Evolutionary conservation across 2,888 invertebrate genomes (phyloP), one percentile per base, ranked within the genome.

Genomic region (Melinaea menophilus): DNA sequence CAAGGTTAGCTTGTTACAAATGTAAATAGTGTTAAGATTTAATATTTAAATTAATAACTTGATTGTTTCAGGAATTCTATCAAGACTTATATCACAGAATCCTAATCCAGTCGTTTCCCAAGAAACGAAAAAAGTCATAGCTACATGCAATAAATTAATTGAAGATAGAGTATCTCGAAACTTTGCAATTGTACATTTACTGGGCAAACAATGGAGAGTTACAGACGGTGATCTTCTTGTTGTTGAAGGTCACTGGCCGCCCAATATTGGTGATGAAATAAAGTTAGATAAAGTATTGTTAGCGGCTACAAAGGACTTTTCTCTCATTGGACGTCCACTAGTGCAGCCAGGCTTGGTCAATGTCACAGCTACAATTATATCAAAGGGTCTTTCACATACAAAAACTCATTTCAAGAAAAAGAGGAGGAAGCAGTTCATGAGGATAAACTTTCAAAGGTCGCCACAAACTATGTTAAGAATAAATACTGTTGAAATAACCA

Each of bases 201-300:
- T 94, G 66, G 97, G 97, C 11, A 96, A 95, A 82, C 97, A 97
- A 77, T 96, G 94, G 85, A 95, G 96, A 84, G 92, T 98, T 0
- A 96, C 97, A 0, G 92, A 94, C 64, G 96, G 95, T n/a, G 98
- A 98, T 84, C 88, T 97, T 3, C 92, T 98, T 37, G 91, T 97
- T 0, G 88, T 97, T 0, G 95, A 96, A 84, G 96, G 96, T 0
- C 93, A 94, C 76, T 97, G 97, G 96, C 95, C 95, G 41, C 96
- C 97, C 2, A 93, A 93, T 59, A 92, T 93, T 62, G 96, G 97
- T 0, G 97, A 97, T 77, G 86, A 93, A 83, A 92, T 98, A 60
- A 93, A 92, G 68, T 84, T 97, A 56, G 96, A 97, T 75, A 98
- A 98, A 90, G 95, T 97, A 2, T 79, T 98, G 58, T 77, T 96